Conservation (phyloP, 35 echinoderm and acorn worm species). For the Diadema setosum region DNA sequence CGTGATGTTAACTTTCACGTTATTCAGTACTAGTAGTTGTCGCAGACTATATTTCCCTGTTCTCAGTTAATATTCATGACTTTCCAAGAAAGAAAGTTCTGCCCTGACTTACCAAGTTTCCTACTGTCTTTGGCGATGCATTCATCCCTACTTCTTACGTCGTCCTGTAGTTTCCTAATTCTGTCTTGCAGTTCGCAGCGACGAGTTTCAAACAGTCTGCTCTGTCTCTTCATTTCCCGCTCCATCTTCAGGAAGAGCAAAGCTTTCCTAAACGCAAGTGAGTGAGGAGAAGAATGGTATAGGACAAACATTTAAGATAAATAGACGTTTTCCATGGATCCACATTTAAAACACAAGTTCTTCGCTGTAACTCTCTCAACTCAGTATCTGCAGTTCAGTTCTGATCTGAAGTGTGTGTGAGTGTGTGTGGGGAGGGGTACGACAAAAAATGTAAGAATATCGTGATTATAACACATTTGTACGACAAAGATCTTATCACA, state of each 20-base stretch:
- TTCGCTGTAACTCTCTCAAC: not conserved
- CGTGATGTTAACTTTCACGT: not conserved
- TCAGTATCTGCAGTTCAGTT: not conserved
- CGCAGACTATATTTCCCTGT: not conserved
- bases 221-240: not conserved
- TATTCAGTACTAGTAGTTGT: not conserved
- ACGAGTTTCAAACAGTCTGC: not conserved
- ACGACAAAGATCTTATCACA: too few relatives aligned
- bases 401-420: not conserved
- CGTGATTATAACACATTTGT: too few relatives aligned
- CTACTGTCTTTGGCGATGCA: not conserved
- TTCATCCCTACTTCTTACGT: not conserved
- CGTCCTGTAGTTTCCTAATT: not conserved
- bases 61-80: not conserved
- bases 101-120: not conserved
- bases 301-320: not conserved
- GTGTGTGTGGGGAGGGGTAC: too few relatives aligned
- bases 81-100: not conserved
- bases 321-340: not conserved
- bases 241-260: not conserved
- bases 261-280: not conserved
- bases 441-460: too few relatives aligned
- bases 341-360: not conserved
- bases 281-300: not conserved
- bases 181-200: not conserved